These are phyloP conservation scores for Distichodus sexfasciatus DNA, from an alignment of 2,797 vertebrate species.

Conservation along the genomic window DNA sequence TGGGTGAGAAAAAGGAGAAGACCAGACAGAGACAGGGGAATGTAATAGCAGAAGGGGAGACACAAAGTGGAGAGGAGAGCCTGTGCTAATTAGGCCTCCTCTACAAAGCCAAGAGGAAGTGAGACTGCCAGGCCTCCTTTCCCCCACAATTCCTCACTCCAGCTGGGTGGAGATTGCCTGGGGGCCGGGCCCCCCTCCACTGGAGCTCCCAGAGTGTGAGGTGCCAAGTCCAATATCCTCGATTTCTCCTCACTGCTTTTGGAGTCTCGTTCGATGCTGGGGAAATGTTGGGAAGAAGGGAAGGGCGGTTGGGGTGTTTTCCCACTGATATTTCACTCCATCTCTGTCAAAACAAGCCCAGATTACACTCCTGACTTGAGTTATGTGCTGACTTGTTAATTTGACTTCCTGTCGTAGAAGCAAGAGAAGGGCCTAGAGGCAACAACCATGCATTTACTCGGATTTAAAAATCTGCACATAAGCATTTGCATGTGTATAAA, in stretches of 20 bases:
- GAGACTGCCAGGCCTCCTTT: slow-evolving; percentile 85
- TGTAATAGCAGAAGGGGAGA: slow-evolving; percentile 53
- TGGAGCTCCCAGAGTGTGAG: slow-evolving; percentile 74
- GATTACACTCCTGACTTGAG: slow-evolving; percentile 60
- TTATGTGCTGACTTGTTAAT: slow-evolving; percentile 76
- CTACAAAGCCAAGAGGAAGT: slow-evolving; percentile 81
- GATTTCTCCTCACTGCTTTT: slow-evolving; percentile 78
- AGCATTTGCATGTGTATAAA: neutral
- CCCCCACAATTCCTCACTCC: slow-evolving; percentile 82
- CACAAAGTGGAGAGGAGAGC: slow-evolving; percentile 71
- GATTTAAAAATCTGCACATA: neutral
- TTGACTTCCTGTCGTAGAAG: slow-evolving; percentile 59
- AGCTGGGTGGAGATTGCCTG: slow-evolving; percentile 68
- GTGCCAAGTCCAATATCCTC: slow-evolving; percentile 87
- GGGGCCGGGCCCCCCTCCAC: slow-evolving; percentile 63
- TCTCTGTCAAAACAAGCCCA: slow-evolving; percentile 60
- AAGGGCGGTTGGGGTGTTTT: slow-evolving; percentile 52
- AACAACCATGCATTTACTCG: neutral
- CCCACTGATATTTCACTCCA: slow-evolving; percentile 49
- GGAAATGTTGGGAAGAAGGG: slow-evolving; percentile 14
- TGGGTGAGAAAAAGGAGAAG: slow-evolving; percentile 27
- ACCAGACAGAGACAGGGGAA: slow-evolving; percentile 52
- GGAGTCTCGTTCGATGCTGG: slow-evolving; percentile 53
- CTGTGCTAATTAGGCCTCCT: slow-evolving; percentile 79
- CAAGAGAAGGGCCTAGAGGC: slow-evolving; percentile 13